These are phyloP conservation scores for Cantharis rufa DNA, from an alignment of 2,888 invertebrate genomes.

Conservation along the genomic window DNA sequence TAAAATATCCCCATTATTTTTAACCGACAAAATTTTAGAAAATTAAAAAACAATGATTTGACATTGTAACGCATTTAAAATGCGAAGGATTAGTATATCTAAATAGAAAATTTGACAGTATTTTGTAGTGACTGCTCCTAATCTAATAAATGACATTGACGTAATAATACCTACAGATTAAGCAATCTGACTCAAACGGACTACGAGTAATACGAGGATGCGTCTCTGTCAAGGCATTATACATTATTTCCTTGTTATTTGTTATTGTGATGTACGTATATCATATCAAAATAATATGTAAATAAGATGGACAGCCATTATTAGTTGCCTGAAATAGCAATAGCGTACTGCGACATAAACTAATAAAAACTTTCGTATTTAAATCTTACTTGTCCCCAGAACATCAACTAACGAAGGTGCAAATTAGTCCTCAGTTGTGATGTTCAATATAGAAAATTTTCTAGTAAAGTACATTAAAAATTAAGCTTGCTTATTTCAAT, in stretches of 20 bases:
- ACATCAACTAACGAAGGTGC: constrained; percentile 1
- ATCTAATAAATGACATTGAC: constrained; percentile 25
- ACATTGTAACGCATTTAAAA: background rate
- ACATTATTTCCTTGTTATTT: constrained; percentile 3
- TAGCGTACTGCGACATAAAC: background rate
- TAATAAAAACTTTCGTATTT: background rate
- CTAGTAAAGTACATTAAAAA: constrained; percentile 7
- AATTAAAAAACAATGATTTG: background rate
- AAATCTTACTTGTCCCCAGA: background rate
- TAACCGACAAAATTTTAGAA: background rate
- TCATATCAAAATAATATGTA: background rate
- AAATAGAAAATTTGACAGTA: constrained; percentile 10
- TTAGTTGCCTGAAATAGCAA: background rate
- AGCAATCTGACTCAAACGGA: constrained; percentile 18
- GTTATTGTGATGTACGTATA: background rate
- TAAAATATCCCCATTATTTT: background rate
- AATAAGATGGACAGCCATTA: background rate
- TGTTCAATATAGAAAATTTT: constrained; percentile 16
- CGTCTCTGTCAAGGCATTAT: constrained; percentile 1
- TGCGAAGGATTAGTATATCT: background rate
- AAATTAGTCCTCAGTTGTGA: constrained; percentile 13
- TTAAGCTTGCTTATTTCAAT: constrained; percentile 7
- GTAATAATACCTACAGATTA: constrained; percentile 18
- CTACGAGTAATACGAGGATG: constrained; percentile 2
- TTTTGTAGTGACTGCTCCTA: constrained; percentile 14